phyloP scores from a whole-genome alignment of 2,113 vertebrate genomes.

The Atractosteus spatula region DNA sequence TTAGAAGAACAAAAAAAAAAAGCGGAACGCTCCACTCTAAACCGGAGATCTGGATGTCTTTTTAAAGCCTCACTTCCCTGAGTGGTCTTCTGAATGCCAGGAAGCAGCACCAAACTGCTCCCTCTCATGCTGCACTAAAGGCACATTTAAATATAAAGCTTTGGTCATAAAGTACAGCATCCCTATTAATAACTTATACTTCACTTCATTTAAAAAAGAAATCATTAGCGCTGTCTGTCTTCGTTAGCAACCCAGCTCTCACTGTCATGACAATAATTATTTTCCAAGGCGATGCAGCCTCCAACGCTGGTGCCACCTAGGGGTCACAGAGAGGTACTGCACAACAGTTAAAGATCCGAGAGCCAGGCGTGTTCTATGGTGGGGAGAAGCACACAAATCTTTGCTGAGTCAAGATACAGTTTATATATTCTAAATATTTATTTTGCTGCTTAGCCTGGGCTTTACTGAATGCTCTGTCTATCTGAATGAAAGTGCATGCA shows the following conservation, averaged over 20 bases:
- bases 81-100: background rate
- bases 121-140: background rate
- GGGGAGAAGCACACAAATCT: no score
- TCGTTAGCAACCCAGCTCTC: background rate
- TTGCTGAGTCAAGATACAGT: no score
- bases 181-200: constrained; percentile 2
- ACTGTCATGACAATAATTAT: constrained; percentile 2
- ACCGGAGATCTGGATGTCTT: no score
- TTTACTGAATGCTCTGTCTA: no score
- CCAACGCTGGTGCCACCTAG: background rate
- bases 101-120: background rate
- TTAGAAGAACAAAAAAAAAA: no score
- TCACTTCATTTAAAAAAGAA: background rate
- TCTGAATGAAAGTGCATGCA: no score
- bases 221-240: constrained; percentile 4
- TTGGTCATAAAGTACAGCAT: background rate
- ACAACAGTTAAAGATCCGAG: background rate
- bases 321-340: background rate
- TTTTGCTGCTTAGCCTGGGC: no score
- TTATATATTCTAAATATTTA: no score
- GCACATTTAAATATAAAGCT: background rate
- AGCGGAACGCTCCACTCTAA: no score
- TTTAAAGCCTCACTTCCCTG: no score
- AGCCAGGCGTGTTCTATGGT: no score
- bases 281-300: background rate